These are phyloP conservation scores for Neomorphus geoffroyi DNA, from an alignment of 2,797 vertebrate species.

Conservation along the genomic window DNA sequence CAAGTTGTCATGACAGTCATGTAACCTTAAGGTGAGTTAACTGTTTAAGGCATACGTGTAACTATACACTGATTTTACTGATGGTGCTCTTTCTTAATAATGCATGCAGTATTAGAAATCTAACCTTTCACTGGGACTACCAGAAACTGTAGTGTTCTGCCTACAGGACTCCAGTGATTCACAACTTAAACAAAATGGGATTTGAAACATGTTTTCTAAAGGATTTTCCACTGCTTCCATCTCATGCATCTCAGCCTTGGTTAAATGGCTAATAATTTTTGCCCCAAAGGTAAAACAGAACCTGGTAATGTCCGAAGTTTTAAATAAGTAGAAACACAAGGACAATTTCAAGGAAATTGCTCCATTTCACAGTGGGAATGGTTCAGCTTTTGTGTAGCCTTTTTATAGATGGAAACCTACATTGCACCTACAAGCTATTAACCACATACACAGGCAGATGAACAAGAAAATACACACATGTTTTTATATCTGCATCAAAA, in stretches of 20 bases:
- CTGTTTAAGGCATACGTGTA: neutral
- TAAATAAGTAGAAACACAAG: neutral
- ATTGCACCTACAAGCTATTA: neutral
- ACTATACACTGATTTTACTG: neutral
- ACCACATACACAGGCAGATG: neutral
- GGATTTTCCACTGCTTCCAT: neutral
- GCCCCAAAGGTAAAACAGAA: neutral
- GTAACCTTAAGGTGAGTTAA: neutral
- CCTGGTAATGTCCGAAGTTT: neutral
- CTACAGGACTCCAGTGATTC: neutral
- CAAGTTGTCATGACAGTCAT: neutral
- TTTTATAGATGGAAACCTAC: neutral
- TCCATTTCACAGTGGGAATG: neutral
- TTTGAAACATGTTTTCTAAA: neutral
- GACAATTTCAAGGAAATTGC: neutral
- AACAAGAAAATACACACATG: neutral
- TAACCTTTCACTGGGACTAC: neutral
- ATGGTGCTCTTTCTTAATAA: neutral
- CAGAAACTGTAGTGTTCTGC: neutral
- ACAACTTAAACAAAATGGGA: neutral
- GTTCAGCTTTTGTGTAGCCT: neutral
- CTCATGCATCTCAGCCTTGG: neutral
- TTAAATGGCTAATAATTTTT: neutral
- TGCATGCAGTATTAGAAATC: neutral
- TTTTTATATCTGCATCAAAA: neutral